A percentile compares a stretch with the other conserved stretches of the same genome.
Evolutionary conservation across 2,797 vertebrate species (phyloP).

Genomic region (Perdix hodgsoniae): DNA sequence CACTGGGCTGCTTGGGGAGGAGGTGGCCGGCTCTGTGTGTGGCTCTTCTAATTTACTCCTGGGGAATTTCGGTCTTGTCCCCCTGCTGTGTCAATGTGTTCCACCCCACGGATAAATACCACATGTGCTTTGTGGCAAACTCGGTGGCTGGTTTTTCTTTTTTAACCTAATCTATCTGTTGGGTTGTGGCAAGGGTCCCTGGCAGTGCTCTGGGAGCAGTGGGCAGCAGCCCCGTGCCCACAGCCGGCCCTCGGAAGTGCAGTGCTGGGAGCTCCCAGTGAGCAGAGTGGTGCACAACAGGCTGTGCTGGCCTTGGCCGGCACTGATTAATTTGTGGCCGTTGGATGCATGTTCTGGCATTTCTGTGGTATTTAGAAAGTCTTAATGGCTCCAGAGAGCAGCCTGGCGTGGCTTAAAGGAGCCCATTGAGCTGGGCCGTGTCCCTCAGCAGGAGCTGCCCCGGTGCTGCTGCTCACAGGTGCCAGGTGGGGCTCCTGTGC

Average conservation of each 20-base stretch:
- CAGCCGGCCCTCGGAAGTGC: not conserved
- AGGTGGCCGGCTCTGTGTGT: accelerated
- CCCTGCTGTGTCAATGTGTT: not conserved
- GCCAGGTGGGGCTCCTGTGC: not conserved
- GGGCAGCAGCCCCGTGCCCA: not conserved
- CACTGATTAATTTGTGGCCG: not conserved
- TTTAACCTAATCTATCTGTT: not conserved
- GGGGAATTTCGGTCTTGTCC: not conserved
- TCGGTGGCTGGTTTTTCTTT: not conserved
- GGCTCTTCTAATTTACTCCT: not conserved
- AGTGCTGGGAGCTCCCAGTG: no score
- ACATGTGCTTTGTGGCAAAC: not conserved
- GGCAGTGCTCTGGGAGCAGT: not conserved
- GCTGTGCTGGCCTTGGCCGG: not conserved
- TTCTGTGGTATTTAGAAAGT: not conserved
- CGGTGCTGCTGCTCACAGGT: not conserved
- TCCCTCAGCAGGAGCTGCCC: not conserved
- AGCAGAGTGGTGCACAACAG: not conserved
- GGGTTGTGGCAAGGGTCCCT: not conserved
- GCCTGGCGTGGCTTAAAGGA: not conserved
- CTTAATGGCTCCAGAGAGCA: not conserved
- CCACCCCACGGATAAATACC: not conserved
- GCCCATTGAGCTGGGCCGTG: not conserved
- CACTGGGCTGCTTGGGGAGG: not conserved
- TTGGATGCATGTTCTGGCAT: not conserved